Evolutionary conservation across 2,113 vertebrate genomes (phyloP).

Genomic region (Pluvianellus socialis): DNA sequence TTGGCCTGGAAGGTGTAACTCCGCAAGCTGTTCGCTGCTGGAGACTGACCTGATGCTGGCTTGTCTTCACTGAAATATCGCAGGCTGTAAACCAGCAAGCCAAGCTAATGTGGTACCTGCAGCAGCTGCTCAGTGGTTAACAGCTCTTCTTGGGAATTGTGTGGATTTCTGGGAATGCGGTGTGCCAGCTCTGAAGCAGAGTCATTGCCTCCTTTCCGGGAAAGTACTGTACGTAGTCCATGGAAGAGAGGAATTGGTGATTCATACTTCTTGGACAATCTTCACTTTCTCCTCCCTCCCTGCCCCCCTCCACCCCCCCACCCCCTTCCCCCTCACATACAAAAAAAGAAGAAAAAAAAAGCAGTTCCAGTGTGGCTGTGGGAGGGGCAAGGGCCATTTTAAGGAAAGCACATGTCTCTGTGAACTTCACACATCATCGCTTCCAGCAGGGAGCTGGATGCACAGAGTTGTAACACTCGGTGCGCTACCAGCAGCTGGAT

Average conservation of each 20-base stretch:
- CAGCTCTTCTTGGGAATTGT: background rate
- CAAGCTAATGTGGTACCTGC: background rate
- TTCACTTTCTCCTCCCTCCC: constrained; percentile 10
- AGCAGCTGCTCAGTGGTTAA: background rate
- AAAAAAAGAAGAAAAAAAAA: background rate
- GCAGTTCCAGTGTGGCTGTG: background rate
- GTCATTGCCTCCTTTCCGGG: background rate
- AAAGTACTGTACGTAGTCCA: background rate
- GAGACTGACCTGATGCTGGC: background rate
- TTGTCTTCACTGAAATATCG: accelerated
- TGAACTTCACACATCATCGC: accelerated
- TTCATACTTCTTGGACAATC: constrained; percentile 21
- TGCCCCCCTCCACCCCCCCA: background rate
- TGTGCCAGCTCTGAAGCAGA: background rate
- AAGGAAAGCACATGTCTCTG: background rate
- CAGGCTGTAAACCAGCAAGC: background rate
- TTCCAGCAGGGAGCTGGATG: background rate
- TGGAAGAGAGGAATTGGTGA: constrained; percentile 18
- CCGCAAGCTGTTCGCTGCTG: accelerated
- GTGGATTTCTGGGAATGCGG: background rate
- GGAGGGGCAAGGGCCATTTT: background rate
- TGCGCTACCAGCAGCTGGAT: background rate
- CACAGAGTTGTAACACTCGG: background rate
- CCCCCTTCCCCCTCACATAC: background rate
- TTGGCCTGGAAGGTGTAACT: accelerated